A percentile compares a stretch with the other conserved stretches of the same genome.
Conservation (phyloP, 2,888 invertebrate species). For the Agonopterix heracliana region DNA sequence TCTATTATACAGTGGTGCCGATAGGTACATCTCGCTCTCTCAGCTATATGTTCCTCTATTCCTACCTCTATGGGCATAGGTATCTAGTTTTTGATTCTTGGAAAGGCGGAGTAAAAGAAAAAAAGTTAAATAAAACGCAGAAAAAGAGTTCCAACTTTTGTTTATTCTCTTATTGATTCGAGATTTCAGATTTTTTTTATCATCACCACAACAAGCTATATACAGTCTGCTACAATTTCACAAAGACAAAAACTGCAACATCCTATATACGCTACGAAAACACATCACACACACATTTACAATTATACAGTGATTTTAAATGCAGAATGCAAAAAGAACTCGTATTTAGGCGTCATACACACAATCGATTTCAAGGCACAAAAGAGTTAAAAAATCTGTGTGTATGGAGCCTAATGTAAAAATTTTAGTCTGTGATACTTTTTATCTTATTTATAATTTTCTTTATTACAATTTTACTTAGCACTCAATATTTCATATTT, state of each 20-base stretch:
- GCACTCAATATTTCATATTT: neutral
- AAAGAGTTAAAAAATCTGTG: neutral
- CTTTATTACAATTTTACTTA: neutral
- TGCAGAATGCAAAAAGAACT: constrained; percentile 1
- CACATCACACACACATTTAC: constrained; percentile 2
- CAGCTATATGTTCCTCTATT: too few species aligned
- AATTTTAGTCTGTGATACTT: neutral
- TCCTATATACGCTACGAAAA: constrained; percentile 1
- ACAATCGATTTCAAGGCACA: neutral
- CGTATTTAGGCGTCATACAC: neutral
- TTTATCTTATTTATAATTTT: constrained; percentile 9
- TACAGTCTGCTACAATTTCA: constrained; percentile 1
- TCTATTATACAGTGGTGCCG: too few species aligned
- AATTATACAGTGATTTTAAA: neutral
- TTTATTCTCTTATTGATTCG: constrained; percentile 19
- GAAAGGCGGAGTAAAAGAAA: too few species aligned
- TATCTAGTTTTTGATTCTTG: too few species aligned
- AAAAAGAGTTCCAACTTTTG: constrained; percentile 37
- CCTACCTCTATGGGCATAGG: too few species aligned
- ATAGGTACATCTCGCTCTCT: too few species aligned
- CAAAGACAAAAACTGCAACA: constrained; percentile 8
- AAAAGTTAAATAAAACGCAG: constrained; percentile 30
- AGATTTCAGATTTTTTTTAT: constrained; percentile 16
- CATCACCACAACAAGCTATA: constrained; percentile 2
- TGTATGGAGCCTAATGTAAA: neutral